Base-by-base conservation (phyloP, 1,140 invertebrate genomes). In the Prorops nasuta region DNA sequence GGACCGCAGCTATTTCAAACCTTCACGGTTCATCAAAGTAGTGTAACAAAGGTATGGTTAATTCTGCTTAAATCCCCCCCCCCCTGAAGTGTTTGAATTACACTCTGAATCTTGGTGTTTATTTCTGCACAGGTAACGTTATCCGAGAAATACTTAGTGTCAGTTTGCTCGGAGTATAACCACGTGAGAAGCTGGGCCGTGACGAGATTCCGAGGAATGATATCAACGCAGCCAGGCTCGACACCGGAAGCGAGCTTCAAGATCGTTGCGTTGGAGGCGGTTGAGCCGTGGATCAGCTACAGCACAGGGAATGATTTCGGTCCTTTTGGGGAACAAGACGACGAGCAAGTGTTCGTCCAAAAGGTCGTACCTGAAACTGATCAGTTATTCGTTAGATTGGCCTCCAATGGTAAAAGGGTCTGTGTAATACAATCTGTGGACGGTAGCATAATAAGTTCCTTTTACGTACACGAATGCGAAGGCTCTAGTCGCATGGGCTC, bases 1-100 rank as follows among this genome's bases (percentile, higher is more conserved):
- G 95, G 92, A 3, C 96, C 96, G 14, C 95, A 98, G 73, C 78
- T 98, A 9, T 98, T 98, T 77, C 96, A 98, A 81, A 98, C 96
- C 0, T 98, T 98, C 70, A 97, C 93, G 3, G 96, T 98, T 0
- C 96, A 98, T 76, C 90, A 96, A 67, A 95, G 91, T 73, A 91
- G 92, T 39, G 91, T 98, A 9, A 96, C 89, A 15, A 96, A 96
- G 81, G 90, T 91, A 81, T 28, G 39, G 59, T 43, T 31, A 47
- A 37, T 22, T 20, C 14, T 35, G 36, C 44, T 36, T 42, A 24
- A n/a, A n/a, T n/a, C n/a, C n/a, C n/a, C n/a, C 14, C 14, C 15
- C 32, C 22, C 24, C 16, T 1, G 18, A 16, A 41, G n/a, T 41
- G n/a, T n/a, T 39, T 2, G 12, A 31, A 19, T n/a, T n/a, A n/a